Percentiles rank a stretch among this genome's conserved stretches.
phyloP scores from a whole-genome alignment of 2,797 vertebrate genomes.

The Orestias chungarensis region DNA sequence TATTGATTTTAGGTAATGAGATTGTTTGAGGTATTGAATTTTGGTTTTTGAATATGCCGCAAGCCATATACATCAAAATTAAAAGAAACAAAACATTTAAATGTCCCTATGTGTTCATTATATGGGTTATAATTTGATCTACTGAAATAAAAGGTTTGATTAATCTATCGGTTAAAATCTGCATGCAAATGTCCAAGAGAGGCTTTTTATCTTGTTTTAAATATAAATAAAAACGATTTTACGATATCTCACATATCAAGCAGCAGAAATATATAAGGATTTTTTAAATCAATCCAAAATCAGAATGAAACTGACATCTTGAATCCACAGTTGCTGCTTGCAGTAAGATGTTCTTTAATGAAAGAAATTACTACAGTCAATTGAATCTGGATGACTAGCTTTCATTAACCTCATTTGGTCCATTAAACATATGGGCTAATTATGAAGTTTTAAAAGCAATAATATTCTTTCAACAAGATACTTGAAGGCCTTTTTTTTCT shows the following conservation, averaged over 20 bases:
- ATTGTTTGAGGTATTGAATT: too few relatives aligned
- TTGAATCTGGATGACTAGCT: conserved; percentile 31
- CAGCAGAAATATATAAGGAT: neutral
- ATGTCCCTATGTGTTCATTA: too few relatives aligned
- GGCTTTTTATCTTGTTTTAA: neutral
- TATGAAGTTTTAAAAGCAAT: conserved; percentile 21
- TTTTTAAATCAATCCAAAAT: neutral
- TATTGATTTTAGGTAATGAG: too few relatives aligned
- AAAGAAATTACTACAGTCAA: conserved; percentile 37
- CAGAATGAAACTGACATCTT: conserved; percentile 1
- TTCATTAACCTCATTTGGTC: conserved; percentile 24
- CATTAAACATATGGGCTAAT: conserved; percentile 25
- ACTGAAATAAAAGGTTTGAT: too few relatives aligned
- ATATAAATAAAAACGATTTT: neutral
- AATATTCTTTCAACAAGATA: conserved; percentile 11
- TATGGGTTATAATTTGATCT: too few relatives aligned
- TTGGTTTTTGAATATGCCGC: too few relatives aligned
- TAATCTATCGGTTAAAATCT: too few relatives aligned
- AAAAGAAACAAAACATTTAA: too few relatives aligned
- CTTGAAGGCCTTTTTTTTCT: neutral
- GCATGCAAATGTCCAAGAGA: neutral
- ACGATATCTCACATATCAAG: neutral
- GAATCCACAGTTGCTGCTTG: conserved; percentile 13
- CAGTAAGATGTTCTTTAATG: conserved; percentile 33
- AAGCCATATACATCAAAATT: too few relatives aligned